Percentiles rank a stretch among this genome's conserved stretches.
Conservation (phyloP, 2,888 invertebrate genomes). For the Caradrina kadenii region DNA sequence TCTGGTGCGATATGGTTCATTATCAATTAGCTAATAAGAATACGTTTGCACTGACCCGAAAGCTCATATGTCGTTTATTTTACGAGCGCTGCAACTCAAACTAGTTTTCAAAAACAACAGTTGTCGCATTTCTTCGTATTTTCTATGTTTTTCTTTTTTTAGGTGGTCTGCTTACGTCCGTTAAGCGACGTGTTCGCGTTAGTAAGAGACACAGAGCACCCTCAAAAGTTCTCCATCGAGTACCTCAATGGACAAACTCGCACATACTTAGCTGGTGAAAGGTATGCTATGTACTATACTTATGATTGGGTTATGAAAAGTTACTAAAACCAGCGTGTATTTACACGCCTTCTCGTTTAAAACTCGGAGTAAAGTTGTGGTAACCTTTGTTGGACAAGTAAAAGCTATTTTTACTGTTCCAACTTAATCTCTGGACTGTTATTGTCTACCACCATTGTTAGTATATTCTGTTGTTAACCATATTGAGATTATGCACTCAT, state of each 20-base stretch:
- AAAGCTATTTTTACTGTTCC: too few relatives aligned
- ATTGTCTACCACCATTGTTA: too few relatives aligned
- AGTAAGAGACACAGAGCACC: conserved; percentile 96
- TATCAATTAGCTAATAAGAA: not conserved
- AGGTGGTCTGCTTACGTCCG: conserved; percentile 94
- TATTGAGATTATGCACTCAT: too few relatives aligned
- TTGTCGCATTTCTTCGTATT: not conserved
- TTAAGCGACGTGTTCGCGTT: conserved; percentile 97
- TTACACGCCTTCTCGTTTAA: too few relatives aligned
- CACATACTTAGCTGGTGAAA: conserved; percentile 97
- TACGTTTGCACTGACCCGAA: too few relatives aligned
- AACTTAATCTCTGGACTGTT: too few relatives aligned
- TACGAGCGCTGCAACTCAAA: not conserved
- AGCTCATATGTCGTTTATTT: not conserved
- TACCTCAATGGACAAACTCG: conserved; percentile 97
- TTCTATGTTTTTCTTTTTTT: conserved; percentile 45
- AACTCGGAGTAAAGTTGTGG: too few relatives aligned
- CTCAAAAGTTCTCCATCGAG: conserved; percentile 98
- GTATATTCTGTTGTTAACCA: too few relatives aligned
- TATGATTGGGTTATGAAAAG: not conserved
- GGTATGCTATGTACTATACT: conserved; percentile 85
- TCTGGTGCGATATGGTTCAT: not conserved
- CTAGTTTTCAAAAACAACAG: not conserved
- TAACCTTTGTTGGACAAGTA: too few relatives aligned
- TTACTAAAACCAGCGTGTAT: not conserved